Percentiles rank a stretch among this genome's conserved stretches.
Conservation (phyloP, 2,888 invertebrate genomes). For the Drosophila parthenogenetica region DNA sequence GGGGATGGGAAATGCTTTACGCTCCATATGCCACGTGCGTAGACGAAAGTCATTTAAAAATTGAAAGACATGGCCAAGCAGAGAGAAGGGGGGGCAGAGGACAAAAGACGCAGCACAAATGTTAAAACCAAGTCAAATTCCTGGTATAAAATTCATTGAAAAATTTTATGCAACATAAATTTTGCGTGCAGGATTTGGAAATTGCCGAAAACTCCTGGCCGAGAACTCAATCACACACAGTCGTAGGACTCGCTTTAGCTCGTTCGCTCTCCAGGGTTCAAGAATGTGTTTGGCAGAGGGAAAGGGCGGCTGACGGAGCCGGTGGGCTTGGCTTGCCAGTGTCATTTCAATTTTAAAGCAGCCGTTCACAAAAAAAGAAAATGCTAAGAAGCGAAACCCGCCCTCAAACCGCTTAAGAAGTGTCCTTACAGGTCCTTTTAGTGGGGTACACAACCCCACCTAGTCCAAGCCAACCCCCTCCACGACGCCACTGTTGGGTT, state of each 20-base stretch:
- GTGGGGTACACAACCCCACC: slow-evolving; percentile 23
- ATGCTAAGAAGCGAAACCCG: slow-evolving; percentile 33
- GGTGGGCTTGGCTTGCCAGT: slow-evolving; percentile 46
- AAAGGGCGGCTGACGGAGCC: no score
- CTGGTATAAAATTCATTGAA: slow-evolving; percentile 82
- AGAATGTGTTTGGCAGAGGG: neutral
- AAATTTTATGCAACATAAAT: slow-evolving; percentile 83
- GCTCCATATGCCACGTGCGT: slow-evolving; percentile 84
- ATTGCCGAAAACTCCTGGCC: slow-evolving; percentile 35
- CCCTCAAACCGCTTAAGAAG: slow-evolving; percentile 72
- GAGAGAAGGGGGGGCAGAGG: neutral
- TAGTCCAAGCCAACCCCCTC: slow-evolving; percentile 7
- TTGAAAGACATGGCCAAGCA: slow-evolving; percentile 60
- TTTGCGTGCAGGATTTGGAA: slow-evolving; percentile 77
- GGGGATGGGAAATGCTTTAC: slow-evolving; percentile 73
- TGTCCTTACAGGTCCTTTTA: slow-evolving; percentile 51
- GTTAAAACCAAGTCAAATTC: slow-evolving; percentile 77
- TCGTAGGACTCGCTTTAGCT: neutral
- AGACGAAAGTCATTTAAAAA: slow-evolving; percentile 72
- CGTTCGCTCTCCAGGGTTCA: neutral
- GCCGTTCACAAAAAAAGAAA: slow-evolving; percentile 13
- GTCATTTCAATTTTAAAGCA: slow-evolving; percentile 79
- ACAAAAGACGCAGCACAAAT: slow-evolving; percentile 29
- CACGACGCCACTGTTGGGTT: slow-evolving; percentile 58
- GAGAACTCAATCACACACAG: slow-evolving; percentile 71